Percentiles rank a stretch among this genome's conserved stretches.
phyloP scores from a whole-genome alignment of 2,797 vertebrate species.

The Kryptopterus vitreolus region DNA sequence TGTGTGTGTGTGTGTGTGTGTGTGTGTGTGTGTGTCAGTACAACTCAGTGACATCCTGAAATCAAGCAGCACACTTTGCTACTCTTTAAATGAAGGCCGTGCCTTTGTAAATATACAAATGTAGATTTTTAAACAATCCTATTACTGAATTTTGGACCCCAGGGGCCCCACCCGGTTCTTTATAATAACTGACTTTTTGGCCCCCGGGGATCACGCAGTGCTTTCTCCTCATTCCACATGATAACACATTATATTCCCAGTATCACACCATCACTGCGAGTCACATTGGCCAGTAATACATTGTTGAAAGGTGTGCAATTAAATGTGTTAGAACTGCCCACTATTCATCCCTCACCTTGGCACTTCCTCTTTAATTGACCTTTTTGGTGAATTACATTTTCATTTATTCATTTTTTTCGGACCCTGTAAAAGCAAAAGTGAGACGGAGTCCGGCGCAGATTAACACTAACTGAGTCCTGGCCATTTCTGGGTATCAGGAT shows the following conservation, averaged over 20 bases:
- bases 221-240: not conserved
- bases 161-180: no score
- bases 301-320: conserved; percentile 28
- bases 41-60: not conserved
- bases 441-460: not conserved
- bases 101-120: not conserved
- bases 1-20: conserved; percentile 10
- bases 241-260: not conserved
- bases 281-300: not conserved
- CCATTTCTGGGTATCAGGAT: not conserved
- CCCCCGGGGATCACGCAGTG: no score
- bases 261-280: conserved; percentile 1
- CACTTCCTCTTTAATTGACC: conserved; percentile 37
- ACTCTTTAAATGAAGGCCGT: not conserved
- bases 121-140: no score
- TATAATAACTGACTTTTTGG: no score
- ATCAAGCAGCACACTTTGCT: not conserved
- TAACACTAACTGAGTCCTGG: not conserved
- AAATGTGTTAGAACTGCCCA: conserved; percentile 21
- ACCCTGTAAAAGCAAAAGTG: conserved; percentile 1
- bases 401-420: conserved; percentile 8
- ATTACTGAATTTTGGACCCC: not conserved
- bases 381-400: conserved; percentile 45
- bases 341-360: conserved; percentile 31
- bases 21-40: not conserved